A percentile compares a stretch with the other conserved stretches of the same genome.
These are phyloP conservation scores for Paramuricea clavata DNA, from an alignment of 92 coral and sea anemone species.

Conservation along the genomic window DNA sequence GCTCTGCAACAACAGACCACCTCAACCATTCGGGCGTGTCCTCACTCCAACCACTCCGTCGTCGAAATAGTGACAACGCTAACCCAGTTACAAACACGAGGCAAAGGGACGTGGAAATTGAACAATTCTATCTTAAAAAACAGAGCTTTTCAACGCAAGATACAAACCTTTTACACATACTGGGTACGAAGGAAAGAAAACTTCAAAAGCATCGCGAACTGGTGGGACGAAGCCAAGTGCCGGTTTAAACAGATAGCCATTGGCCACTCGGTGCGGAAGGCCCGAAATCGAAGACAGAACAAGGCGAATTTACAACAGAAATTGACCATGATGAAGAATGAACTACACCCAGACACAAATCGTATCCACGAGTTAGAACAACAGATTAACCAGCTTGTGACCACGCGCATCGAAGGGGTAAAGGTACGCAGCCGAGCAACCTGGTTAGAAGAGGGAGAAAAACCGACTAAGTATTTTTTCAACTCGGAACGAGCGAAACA, in stretches of 20 bases:
- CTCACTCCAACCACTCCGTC: slow-evolving; percentile 35
- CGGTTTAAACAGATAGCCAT: neutral
- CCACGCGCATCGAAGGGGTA: neutral
- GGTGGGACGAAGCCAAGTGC: slow-evolving; percentile 13
- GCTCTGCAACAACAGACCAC: neutral
- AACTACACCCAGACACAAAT: neutral
- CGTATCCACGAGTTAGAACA: neutral
- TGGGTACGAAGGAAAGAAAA: neutral
- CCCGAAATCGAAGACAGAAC: neutral
- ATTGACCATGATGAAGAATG: neutral
- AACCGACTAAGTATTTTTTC: slow-evolving; percentile 33
- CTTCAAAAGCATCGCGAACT: neutral
- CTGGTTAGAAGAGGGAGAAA: slow-evolving; percentile 49
- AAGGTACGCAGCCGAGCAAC: slow-evolving; percentile 30
- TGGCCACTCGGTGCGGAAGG: neutral
- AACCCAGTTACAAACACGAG: neutral
- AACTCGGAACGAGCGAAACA: slow-evolving; percentile 33
- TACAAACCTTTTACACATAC: neutral
- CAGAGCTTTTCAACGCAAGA: neutral
- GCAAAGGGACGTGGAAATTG: slow-evolving; percentile 36
- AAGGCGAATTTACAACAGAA: neutral
- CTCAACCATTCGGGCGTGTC: neutral
- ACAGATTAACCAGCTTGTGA: neutral
- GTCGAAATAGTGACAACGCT: neutral
- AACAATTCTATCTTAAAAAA: neutral